A percentile compares a stretch with the other conserved stretches of the same genome.
phyloP scores from a whole-genome alignment of 2,888 invertebrate species.

The Eupsilia transversa region DNA sequence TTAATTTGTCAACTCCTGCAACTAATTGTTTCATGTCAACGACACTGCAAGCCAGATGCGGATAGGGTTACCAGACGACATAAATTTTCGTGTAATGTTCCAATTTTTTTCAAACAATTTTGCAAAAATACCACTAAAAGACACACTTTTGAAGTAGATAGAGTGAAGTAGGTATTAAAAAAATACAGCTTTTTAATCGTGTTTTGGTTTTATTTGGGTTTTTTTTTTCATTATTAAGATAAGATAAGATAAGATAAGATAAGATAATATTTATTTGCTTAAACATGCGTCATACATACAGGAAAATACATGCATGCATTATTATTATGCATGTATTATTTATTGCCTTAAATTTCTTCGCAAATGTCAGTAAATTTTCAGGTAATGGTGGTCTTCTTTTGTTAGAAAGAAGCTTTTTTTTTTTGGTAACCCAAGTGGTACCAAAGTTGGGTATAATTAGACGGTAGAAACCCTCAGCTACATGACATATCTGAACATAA shows the following conservation, averaged over 20 bases:
- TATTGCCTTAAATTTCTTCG: background rate
- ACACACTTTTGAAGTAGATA: too few species aligned
- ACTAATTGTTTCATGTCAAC: constrained; percentile 67
- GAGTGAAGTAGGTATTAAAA: too few species aligned
- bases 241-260: too few species aligned
- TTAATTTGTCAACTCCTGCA: constrained; percentile 63
- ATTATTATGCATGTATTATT: too few species aligned
- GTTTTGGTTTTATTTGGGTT: too few species aligned
- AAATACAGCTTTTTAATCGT: too few species aligned
- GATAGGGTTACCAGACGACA: constrained; percentile 40
- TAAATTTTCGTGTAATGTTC: background rate
- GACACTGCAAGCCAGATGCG: constrained; percentile 53
- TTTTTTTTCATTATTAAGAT: too few species aligned
- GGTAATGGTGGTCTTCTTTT: too few species aligned
- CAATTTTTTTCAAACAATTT: background rate
- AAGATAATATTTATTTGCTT: too few species aligned
- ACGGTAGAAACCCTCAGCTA: constrained; percentile 36
- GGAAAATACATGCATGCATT: too few species aligned
- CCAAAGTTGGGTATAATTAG: constrained; percentile 54
- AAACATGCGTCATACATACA: too few species aligned
- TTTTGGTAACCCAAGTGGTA: constrained; percentile 32
- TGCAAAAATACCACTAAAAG: background rate
- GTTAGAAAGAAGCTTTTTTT: background rate
- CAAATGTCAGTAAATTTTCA: background rate
- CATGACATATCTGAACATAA: constrained; percentile 40